A percentile compares a stretch with the other conserved stretches of the same genome.
Evolutionary conservation across 1,140 invertebrate species (phyloP).

Genomic region (Parasteatoda tepidariorum): DNA sequence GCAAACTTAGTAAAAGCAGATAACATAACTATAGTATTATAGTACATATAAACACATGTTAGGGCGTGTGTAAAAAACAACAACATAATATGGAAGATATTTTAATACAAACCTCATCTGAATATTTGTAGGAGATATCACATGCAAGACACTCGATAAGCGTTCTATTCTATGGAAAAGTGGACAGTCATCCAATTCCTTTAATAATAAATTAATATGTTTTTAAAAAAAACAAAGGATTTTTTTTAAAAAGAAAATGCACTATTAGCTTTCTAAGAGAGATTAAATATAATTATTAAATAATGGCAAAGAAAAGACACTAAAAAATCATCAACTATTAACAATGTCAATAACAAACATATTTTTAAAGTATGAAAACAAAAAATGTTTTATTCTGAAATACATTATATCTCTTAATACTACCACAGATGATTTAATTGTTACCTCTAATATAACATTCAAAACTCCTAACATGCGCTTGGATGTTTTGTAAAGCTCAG

Average conservation of each 20-base stretch:
- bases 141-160: slow-evolving; percentile 76
- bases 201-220: neutral
- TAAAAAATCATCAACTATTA: neutral
- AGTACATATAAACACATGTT: no score
- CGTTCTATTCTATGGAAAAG: slow-evolving; percentile 85
- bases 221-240: neutral
- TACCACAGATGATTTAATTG: no score
- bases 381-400: no score
- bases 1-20: no score
- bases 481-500: slow-evolving; percentile 72
- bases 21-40: no score
- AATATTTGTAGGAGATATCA: slow-evolving; percentile 71
- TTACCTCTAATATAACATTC: slow-evolving; percentile 70
- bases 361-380: no score
- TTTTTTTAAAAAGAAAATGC: no score
- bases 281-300: neutral
- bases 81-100: no score
- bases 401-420: no score
- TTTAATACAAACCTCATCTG: slow-evolving; percentile 74
- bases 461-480: slow-evolving; percentile 78
- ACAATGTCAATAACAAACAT: neutral
- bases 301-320: neutral
- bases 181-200: slow-evolving; percentile 83
- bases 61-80: no score
- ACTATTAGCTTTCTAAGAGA: no score